A percentile compares a stretch with the other conserved stretches of the same genome.
Evolutionary conservation across 2,888 invertebrate genomes (phyloP).

Genomic region (Brenthis ino): DNA sequence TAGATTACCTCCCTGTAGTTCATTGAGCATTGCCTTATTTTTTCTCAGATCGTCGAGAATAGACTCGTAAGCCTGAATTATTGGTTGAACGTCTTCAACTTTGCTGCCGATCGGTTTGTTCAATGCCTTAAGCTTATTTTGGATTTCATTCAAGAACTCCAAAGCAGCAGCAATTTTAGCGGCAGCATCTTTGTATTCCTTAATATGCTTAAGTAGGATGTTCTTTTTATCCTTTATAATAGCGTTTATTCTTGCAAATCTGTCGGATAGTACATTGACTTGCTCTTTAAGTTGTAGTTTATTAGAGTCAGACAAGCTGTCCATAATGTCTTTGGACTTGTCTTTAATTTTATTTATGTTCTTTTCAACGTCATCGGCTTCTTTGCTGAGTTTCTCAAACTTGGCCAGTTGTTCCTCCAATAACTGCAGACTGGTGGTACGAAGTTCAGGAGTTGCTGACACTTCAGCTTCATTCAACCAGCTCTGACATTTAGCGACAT

Average conservation of each 20-base stretch:
- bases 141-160: conserved; percentile 90
- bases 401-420: conserved; percentile 94
- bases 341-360: conserved; percentile 89
- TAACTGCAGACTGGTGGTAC: conserved; percentile 90
- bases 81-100: conserved; percentile 94
- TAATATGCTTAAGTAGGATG: conserved; percentile 88
- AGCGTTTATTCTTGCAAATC: conserved; percentile 87
- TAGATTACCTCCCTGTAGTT: conserved; percentile 88
- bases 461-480: conserved; percentile 97
- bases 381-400: conserved; percentile 89
- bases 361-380: conserved; percentile 86
- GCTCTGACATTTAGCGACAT: conserved; percentile 89
- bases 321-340: conserved; percentile 90
- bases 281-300: conserved; percentile 91
- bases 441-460: conserved; percentile 90
- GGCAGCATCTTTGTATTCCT: conserved; percentile 91
- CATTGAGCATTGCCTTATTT: conserved; percentile 89
- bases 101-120: conserved; percentile 93
- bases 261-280: conserved; percentile 89
- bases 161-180: conserved; percentile 90
- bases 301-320: conserved; percentile 92
- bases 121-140: conserved; percentile 90
- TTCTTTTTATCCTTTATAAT: conserved; percentile 89
- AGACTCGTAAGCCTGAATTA: conserved; percentile 89
- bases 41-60: conserved; percentile 89